Evolutionary conservation across 64 coral and sea anemone genomes (phyloP), one percentile per base, ranked within the genome.

Genomic region (Dendrophyllia cribrosa): DNA sequence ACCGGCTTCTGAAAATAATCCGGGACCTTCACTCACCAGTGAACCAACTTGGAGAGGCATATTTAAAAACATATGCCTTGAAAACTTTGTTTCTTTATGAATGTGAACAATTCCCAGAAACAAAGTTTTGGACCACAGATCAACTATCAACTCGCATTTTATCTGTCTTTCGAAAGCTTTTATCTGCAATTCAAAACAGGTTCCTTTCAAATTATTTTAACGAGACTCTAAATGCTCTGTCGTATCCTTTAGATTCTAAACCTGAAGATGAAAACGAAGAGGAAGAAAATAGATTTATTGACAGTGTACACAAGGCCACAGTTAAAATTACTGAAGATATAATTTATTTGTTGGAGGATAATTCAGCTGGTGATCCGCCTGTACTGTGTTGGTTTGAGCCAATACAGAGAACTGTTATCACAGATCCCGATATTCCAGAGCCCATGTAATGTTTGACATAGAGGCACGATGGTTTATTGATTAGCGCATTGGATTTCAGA

Each of bases 21-120:
- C 66, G 85, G 4, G 23, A 87, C 23, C 11, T 87, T 74, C 49
- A 74, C 49, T 74, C 51, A 47, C 85, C 85, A 45, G 68, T 87
- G 6, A 21, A 87, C 51, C 85, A 87, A 68, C 85, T 87, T 87
- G 85, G 85, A 87, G 85, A 87, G 20, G 24, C 85, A 51, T 53
- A 74, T 59, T 74, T 87, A 58, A 87, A 87, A 87, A 87, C 85
- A 73, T 87, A 87, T 87, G 69, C 66, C 24, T 43, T 87, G 69
- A 87, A 87, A 87, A 72, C 85, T 72, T 5, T 43, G 16, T 87
- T 87, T 87, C 85, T 87, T 87, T 15, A 87, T 55, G 85, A 87
- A 74, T 87, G 49, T 74, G 85, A 87, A 58, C 85, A 74, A 74
- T 74, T 53, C 34, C 66, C 85, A 26, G 85, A 87, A 17, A 2